Percentiles rank a stretch among this genome's conserved stretches.
phyloP scores from a whole-genome alignment of 2,888 invertebrate species.

The Meiosimyza platycephala region DNA sequence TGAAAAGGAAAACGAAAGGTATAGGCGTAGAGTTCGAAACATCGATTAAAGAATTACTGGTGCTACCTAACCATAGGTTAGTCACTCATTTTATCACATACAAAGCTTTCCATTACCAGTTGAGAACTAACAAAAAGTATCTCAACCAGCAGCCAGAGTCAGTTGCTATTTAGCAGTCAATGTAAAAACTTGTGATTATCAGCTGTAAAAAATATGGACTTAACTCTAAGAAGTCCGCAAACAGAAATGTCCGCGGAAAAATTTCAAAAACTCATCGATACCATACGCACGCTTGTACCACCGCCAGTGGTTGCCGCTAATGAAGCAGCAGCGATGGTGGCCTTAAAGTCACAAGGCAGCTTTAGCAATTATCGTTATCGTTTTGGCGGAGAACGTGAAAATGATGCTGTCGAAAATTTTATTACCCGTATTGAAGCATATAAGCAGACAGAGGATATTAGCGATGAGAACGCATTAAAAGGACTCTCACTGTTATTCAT shows the following conservation, averaged over 20 bases:
- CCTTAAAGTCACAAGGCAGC: constrained; percentile 53
- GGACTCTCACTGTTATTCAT: constrained; percentile 59
- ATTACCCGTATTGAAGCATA: constrained; percentile 57
- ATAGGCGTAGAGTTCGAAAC: no score
- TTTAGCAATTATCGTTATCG: constrained; percentile 55
- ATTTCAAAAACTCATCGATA: constrained; percentile 58
- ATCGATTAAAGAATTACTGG: no score
- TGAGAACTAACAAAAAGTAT: not conserved
- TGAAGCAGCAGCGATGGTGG: constrained; percentile 33
- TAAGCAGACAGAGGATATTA: constrained; percentile 60
- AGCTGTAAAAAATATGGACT: no score
- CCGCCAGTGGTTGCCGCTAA: constrained; percentile 31
- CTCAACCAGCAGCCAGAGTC: not conserved
- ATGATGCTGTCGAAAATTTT: constrained; percentile 63
- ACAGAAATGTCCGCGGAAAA: constrained; percentile 59
- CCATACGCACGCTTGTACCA: constrained; percentile 52
- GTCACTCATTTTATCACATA: no score
- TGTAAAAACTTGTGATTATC: no score
- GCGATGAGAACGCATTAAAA: constrained; percentile 60
- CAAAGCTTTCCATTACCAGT: not conserved
- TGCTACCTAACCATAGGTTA: no score
- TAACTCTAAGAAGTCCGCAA: not conserved
- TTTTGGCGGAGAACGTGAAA: constrained; percentile 57
- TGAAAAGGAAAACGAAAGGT: no score
- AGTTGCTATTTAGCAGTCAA: no score